phyloP scores from a whole-genome alignment of 1,140 invertebrate species.

The Archegozetes longisetosus region DNA sequence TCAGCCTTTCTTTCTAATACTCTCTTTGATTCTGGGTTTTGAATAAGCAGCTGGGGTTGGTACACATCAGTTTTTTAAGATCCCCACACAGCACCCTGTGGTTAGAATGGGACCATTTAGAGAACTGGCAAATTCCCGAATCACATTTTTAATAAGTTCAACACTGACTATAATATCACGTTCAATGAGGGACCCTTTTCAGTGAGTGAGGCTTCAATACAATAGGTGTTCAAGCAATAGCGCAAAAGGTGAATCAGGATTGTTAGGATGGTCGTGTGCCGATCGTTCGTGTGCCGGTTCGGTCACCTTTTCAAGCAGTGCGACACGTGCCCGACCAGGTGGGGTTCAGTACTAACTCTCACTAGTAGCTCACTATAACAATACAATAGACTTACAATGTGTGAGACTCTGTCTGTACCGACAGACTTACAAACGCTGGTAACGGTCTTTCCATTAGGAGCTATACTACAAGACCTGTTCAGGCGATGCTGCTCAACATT shows the following conservation, averaged over 20 bases:
- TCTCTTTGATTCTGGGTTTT: neutral
- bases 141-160: neutral
- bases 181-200: neutral
- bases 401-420: neutral
- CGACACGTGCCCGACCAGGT: neutral
- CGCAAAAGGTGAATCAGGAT: neutral
- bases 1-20: neutral
- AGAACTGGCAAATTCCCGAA: neutral
- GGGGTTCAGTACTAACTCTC: neutral
- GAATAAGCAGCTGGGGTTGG: neutral
- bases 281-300: neutral
- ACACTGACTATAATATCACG: neutral
- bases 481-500: too few relatives aligned
- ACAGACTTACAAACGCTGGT: neutral
- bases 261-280: neutral
- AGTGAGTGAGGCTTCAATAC: neutral
- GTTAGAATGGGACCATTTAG: neutral
- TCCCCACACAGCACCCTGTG: neutral
- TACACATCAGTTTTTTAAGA: neutral
- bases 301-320: neutral
- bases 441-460: neutral
- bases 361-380: neutral
- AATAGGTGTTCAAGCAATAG: neutral
- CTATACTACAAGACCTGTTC: too few relatives aligned
- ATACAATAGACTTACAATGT: neutral